phyloP scores from a whole-genome alignment of 1,140 invertebrate species.

The Periplaneta americana region DNA sequence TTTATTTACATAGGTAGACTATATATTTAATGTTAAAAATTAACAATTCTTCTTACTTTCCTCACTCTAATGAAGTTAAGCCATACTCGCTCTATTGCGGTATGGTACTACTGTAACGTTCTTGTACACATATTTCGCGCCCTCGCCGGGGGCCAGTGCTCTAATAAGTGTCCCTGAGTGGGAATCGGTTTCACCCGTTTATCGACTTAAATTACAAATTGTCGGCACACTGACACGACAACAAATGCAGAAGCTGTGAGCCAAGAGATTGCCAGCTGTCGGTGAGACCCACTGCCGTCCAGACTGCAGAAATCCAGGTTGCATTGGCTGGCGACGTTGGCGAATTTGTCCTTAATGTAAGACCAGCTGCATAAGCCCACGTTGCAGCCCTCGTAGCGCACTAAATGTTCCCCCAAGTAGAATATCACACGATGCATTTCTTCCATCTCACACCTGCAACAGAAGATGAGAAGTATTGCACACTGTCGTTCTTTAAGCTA shows the following conservation, averaged over 20 bases:
- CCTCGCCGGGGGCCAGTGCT: too few relatives aligned
- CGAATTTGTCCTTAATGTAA: conserved; percentile 37
- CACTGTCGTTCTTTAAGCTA: too few relatives aligned
- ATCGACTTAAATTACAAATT: neutral
- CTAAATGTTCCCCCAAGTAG: conserved; percentile 38
- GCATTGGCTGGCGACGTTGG: neutral
- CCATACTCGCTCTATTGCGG: too few relatives aligned
- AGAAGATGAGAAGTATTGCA: too few relatives aligned
- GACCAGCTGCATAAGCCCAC: conserved; percentile 46
- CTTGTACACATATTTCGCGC: too few relatives aligned
- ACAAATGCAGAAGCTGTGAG: neutral
- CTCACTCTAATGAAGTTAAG: too few relatives aligned
- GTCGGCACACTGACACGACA: neutral
- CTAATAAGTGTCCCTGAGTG: too few relatives aligned
- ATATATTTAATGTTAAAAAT: too few relatives aligned
- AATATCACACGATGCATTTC: conserved; percentile 43
- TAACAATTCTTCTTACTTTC: too few relatives aligned
- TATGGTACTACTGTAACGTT: too few relatives aligned
- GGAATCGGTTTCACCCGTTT: too few relatives aligned
- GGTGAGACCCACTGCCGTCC: neutral
- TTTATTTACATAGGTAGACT: too few relatives aligned
- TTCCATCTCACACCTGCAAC: conserved; percentile 35
- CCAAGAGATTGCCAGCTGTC: neutral
- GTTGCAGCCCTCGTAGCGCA: conserved; percentile 39
- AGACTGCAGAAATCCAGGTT: conserved; percentile 5